phyloP scores from a whole-genome alignment of 2,888 invertebrate species.

The Apodemia duryi region DNA sequence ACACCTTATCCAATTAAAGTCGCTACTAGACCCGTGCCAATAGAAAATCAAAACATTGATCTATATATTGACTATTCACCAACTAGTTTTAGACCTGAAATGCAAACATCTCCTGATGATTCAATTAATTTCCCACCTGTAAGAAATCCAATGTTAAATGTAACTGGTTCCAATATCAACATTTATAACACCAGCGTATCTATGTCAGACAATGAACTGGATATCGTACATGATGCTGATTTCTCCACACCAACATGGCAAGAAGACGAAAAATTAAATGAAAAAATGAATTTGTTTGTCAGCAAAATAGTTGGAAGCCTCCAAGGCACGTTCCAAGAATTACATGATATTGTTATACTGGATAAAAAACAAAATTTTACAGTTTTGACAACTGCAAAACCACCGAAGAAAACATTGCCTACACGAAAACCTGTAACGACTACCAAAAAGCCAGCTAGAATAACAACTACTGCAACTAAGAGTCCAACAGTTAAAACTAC shows the following conservation, averaged over 20 bases:
- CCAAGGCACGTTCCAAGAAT: slow-evolving; percentile 89
- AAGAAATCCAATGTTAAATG: slow-evolving; percentile 89
- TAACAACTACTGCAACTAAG: slow-evolving; percentile 54
- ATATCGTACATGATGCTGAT: slow-evolving; percentile 76
- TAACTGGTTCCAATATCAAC: slow-evolving; percentile 77
- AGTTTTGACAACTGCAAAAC: slow-evolving; percentile 59
- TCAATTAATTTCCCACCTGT: slow-evolving; percentile 91
- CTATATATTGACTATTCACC: slow-evolving; percentile 51
- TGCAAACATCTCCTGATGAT: slow-evolving; percentile 84
- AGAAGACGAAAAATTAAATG: slow-evolving; percentile 86
- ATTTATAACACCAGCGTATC: slow-evolving; percentile 72
- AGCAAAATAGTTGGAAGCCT: slow-evolving; percentile 90
- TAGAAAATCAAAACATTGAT: slow-evolving; percentile 49
- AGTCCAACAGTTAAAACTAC: slow-evolving; percentile 64
- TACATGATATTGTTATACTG: slow-evolving; percentile 85
- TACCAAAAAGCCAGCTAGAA: slow-evolving; percentile 60
- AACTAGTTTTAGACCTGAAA: slow-evolving; percentile 70
- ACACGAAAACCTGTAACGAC: slow-evolving; percentile 60
- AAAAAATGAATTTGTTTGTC: slow-evolving; percentile 90
- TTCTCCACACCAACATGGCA: slow-evolving; percentile 87
- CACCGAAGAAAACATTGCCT: slow-evolving; percentile 49
- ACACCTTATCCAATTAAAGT: slow-evolving; percentile 56
- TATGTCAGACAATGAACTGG: slow-evolving; percentile 74
- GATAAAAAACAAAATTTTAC: slow-evolving; percentile 68
- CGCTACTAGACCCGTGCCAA: slow-evolving; percentile 41